Base-by-base conservation (phyloP, 2,797 vertebrate genomes). In the Sus cebifrons region DNA sequence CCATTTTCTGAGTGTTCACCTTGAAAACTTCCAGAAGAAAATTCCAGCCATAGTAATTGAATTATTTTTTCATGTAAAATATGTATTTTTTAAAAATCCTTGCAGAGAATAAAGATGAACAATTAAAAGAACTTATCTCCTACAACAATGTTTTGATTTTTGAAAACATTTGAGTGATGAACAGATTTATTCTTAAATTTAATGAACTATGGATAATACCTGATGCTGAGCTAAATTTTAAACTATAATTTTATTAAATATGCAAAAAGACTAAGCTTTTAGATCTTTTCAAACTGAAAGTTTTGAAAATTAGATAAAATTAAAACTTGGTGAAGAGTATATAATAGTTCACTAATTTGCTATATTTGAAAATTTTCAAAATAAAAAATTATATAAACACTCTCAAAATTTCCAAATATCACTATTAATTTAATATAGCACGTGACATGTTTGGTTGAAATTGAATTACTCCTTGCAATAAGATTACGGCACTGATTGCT, bases 311-410 rank as follows among this genome's bases (percentile, higher is more conserved):
- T 68, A 77, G 81, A n/a, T 54, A 54, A 70, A 56, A 21, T 23
- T 91, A 36, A 54, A 65, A 20, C 20, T 86, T 36, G 20, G 9
- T 36, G 32, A 77, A 68, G 5, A 4, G 1, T 23, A 62, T 54
- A 62, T 67, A 3, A 25, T 10, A 23, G 23, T 79, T 71, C 44
- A 64, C 54, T 88, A 54, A 64, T 85, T 64, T 77, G 2, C 6
- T 89, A n/a, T 64, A n/a, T 73, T 71, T 79, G 40, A 78, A 77
- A 54, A 23, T 49, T 65, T 92, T 89, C 54, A 12, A 75, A 92
- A 23, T 89, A 60, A 78, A 68, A 77, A 62, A 67, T 67, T 36
- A 60, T 29, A 52, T 68, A 75, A 16, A 56, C 8, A 58, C 7
- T 10, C 29, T 67, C 75, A 87, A 62, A 40, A 5, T 82, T 88